Evolutionary conservation across 1,140 invertebrate species (phyloP).

Genomic region (Papilio polytes): DNA sequence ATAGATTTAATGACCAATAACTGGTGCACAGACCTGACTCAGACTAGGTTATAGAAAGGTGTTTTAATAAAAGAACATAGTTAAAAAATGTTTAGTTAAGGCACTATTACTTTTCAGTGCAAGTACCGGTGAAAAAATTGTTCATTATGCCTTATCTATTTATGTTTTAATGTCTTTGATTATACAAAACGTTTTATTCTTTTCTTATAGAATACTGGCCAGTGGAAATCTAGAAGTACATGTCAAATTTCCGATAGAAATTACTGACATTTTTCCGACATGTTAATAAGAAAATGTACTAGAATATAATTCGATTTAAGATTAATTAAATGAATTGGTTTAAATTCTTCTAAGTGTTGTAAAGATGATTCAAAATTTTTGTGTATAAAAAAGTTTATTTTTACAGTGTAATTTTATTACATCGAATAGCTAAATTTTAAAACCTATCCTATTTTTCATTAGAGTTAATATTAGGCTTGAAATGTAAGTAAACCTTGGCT

Average conservation of each 20-base stretch:
- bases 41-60: no score
- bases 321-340: constrained; percentile 11
- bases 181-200: no score
- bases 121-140: no score
- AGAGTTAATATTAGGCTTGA: not conserved
- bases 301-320: constrained; percentile 13
- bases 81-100: no score
- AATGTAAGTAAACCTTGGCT: not conserved
- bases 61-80: no score
- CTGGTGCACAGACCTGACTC: no score
- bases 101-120: no score
- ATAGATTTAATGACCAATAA: no score
- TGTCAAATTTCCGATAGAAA: not conserved
- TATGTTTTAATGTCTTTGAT: no score
- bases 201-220: not conserved
- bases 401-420: not conserved
- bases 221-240: not conserved
- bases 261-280: not conserved
- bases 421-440: not conserved
- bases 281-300: constrained; percentile 20
- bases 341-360: not conserved
- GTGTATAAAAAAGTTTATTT: not conserved
- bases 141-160: no score
- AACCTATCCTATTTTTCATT: not conserved
- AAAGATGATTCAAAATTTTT: constrained; percentile 2